Evolutionary conservation across 64 coral and sea anemone genomes (phyloP).

Genomic region (Actinia equina): DNA sequence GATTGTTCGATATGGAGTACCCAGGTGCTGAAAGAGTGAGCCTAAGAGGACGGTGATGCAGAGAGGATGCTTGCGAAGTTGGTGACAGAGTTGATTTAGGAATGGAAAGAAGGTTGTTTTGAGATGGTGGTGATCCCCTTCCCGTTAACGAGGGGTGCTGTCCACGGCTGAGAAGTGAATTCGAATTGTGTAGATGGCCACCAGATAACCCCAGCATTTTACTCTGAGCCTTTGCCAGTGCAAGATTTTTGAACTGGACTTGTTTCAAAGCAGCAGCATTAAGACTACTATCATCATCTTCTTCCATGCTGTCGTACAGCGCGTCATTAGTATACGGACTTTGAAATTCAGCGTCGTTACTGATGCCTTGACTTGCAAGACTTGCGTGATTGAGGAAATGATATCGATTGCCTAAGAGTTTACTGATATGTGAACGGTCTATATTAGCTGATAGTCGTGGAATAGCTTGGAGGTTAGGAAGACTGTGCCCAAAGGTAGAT

Average conservation of each 20-base stretch:
- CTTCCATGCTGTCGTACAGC: slow-evolving; percentile 92
- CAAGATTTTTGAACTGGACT: slow-evolving; percentile 82
- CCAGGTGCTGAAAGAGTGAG: slow-evolving; percentile 70
- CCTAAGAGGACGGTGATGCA: slow-evolving; percentile 40
- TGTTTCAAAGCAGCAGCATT: slow-evolving; percentile 81
- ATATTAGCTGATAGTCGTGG: slow-evolving; percentile 62
- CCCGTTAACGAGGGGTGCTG: background rate
- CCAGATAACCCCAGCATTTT: slow-evolving; percentile 61
- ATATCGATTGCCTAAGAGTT: slow-evolving; percentile 42
- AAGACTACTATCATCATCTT: slow-evolving; percentile 83
- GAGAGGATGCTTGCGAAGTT: slow-evolving; percentile 15
- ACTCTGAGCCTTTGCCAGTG: slow-evolving; percentile 82
- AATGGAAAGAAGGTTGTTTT: slow-evolving; percentile 46
- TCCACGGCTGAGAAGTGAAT: slow-evolving; percentile 4
- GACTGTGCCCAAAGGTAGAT: slow-evolving; percentile 86
- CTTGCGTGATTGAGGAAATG: slow-evolving; percentile 26
- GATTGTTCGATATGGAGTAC: slow-evolving; percentile 41
- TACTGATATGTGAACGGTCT: slow-evolving; percentile 69
- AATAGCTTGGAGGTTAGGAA: slow-evolving; percentile 92
- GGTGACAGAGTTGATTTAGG: slow-evolving; percentile 25
- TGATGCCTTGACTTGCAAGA: slow-evolving; percentile 50
- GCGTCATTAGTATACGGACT: slow-evolving; percentile 78
- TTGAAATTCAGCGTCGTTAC: slow-evolving; percentile 65
- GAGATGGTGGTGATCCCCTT: slow-evolving; percentile 12
- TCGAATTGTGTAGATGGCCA: slow-evolving; percentile 29